Evolutionary conservation across 2,888 invertebrate genomes (phyloP), one percentile per base, ranked within the genome.

Genomic region (Diarsia brunnea): DNA sequence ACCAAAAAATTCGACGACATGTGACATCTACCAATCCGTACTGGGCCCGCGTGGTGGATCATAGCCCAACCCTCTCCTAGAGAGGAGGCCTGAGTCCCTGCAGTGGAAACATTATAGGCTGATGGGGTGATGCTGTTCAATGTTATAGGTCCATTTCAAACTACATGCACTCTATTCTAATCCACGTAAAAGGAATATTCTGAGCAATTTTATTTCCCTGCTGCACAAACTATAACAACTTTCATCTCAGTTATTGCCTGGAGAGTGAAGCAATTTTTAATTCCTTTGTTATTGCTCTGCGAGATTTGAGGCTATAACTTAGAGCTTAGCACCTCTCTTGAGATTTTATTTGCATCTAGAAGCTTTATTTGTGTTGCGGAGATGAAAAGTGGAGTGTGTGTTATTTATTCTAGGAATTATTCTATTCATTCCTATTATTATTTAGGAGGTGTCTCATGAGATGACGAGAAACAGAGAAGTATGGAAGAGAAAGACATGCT

Each of bases 181-280:
- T 47, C 66, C 51, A 1, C 27, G 16, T 2, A 21, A 66, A 63
- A 51, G 31, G 16, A 49, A 65, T 49, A 70, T 65, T 45, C 51
- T 27, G 31, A 24, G 60, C 71, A 68, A 77, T 80, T 65, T 80
- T 82, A 60, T 55, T 67, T 49, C 55, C 45, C n/a, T 53, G 38
- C 43, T 60, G 51, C 49, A 31, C 61, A 43, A 67, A 53, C 51
- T 60, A 24, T 43, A 81, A 45, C 43, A 81, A 38, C 31, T 61
- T 78, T 64, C n/a, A 55, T 60, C 24, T 53, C 51, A 84, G 61
- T 69, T 82, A 85, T 82, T 24, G 53, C 58, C 64, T 38, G 16
- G 58, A 65, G 47, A 65, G 43, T 11, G 1, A 11, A 58, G 82
- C 55, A 60, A 82, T 82, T 74, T 73, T 84, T 84, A 75, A 84